Evolutionary conservation across 1,140 invertebrate species (phyloP).

Genomic region (Hylyphantes graminicola): DNA sequence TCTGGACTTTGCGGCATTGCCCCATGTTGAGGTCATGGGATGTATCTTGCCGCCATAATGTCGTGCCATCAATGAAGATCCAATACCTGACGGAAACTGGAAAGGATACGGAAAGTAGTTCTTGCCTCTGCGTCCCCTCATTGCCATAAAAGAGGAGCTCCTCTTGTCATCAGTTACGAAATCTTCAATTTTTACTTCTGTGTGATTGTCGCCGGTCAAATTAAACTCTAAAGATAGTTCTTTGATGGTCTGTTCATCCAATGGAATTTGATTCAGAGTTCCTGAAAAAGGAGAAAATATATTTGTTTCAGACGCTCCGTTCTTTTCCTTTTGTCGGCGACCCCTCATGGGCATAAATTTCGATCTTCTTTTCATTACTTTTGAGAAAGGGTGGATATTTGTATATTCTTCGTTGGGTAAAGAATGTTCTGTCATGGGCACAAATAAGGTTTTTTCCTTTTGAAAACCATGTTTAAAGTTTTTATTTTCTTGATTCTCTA

Average conservation of each 20-base stretch:
- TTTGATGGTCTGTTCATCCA: neutral
- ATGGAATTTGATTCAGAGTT: neutral
- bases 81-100: constrained; percentile 19
- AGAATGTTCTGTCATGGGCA: constrained; percentile 33
- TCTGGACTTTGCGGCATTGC: neutral
- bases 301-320: too few species aligned
- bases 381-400: neutral
- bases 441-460: neutral
- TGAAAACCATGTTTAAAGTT: too few species aligned
- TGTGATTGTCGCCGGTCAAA: neutral
- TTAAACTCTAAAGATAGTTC: neutral
- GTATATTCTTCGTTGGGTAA: neutral
- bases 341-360: constrained; percentile 56
- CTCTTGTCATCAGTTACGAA: constrained; percentile 1
- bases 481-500: too few species aligned
- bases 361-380: constrained; percentile 2
- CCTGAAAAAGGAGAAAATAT: neutral
- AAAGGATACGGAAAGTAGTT: constrained; percentile 24
- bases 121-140: constrained; percentile 18
- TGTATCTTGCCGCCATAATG: neutral
- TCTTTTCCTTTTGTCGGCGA: neutral
- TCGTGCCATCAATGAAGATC: constrained; percentile 15
- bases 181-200: neutral
- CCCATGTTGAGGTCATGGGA: neutral
- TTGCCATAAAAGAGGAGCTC: constrained; percentile 31